Percentiles rank a stretch among this genome's conserved stretches.
phyloP scores from a whole-genome alignment of 2,113 vertebrate genomes.

The Sisor rabdophorus region DNA sequence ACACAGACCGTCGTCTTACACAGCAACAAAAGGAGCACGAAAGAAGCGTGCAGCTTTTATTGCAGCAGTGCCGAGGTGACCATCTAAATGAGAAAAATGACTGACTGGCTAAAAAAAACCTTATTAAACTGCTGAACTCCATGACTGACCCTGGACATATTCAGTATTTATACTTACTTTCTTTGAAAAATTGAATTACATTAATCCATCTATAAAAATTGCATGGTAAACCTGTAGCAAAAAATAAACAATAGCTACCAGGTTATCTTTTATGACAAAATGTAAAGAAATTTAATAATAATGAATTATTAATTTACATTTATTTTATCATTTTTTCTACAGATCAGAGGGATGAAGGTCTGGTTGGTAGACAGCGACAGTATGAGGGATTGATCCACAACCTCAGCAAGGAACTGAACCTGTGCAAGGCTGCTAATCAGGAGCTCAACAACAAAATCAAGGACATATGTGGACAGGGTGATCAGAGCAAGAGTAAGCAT shows the following conservation, averaged over 20 bases:
- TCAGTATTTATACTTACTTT: too few relatives aligned
- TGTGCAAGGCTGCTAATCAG: conserved; percentile 77
- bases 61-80: conserved; percentile 87
- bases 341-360: conserved; percentile 90
- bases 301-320: too few relatives aligned
- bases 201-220: too few relatives aligned
- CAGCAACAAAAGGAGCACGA: conserved; percentile 94
- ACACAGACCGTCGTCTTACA: conserved; percentile 89
- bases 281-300: too few relatives aligned
- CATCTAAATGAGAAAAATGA: background rate
- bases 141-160: too few relatives aligned
- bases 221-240: too few relatives aligned
- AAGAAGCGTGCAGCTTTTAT: conserved; percentile 82
- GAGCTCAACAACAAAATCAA: conserved; percentile 80
- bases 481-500: conserved; percentile 72
- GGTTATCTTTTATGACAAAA: background rate
- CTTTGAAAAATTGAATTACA: too few relatives aligned
- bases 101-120: too few relatives aligned
- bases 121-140: too few relatives aligned
- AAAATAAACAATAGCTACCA: too few relatives aligned
- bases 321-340: conserved; percentile 8
- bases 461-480: conserved; percentile 59
- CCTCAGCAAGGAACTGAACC: conserved; percentile 83
- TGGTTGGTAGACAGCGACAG: conserved; percentile 83
- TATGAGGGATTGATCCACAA: conserved; percentile 84